Conservation (phyloP, 2,113 vertebrate genomes). For the Dicentrarchus labrax region DNA sequence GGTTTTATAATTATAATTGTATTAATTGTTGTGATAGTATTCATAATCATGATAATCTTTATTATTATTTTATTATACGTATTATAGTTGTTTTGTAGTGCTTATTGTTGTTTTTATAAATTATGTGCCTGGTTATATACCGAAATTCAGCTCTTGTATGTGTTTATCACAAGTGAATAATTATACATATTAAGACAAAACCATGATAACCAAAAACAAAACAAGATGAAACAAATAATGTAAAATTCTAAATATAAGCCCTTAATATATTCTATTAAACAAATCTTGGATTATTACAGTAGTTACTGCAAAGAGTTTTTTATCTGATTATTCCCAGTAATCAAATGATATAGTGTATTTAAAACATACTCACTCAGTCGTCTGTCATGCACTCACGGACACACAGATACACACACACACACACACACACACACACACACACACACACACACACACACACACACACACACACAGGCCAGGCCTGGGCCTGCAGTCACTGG, state of each 20-base stretch:
- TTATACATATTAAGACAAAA: neutral
- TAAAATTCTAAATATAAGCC: neutral
- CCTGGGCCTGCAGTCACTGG: slow-evolving; percentile 71
- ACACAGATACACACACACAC: neutral
- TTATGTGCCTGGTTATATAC: neutral
- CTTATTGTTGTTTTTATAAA: neutral
- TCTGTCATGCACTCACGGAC: slow-evolving; percentile 3
- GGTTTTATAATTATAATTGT: neutral
- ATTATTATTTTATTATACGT: neutral
- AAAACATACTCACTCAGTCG: neutral
- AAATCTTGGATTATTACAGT: neutral
- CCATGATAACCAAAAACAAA: neutral
- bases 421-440: slow-evolving; percentile 14
- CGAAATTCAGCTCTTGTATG: neutral
- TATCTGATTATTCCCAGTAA: slow-evolving; percentile 29
- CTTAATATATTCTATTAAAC: neutral
- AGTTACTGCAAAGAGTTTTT: neutral
- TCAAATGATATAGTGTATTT: neutral
- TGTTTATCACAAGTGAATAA: neutral
- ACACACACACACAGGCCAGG: slow-evolving; percentile 37
- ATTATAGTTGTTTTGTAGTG: neutral
- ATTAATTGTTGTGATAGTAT: neutral
- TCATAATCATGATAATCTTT: neutral
- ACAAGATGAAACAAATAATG: neutral
- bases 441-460: slow-evolving; percentile 21